Conservation (phyloP, 2,888 invertebrate genomes). For the Megalurothrips usitatus region DNA sequence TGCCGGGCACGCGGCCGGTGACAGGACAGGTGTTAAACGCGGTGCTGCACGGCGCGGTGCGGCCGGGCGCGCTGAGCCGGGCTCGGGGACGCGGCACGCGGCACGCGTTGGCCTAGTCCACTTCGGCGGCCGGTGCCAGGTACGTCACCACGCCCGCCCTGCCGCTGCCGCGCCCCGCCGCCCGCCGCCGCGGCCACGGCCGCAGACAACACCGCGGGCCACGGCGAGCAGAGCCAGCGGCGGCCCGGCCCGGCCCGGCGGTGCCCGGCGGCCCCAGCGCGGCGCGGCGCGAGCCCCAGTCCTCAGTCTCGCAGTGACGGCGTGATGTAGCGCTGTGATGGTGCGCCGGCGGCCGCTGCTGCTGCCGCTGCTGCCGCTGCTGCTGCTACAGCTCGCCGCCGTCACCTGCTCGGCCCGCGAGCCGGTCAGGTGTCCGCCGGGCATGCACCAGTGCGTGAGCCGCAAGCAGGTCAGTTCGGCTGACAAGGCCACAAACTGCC, state of each 20-base stretch:
- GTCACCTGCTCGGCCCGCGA: background rate
- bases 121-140: too few species aligned
- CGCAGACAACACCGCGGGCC: too few species aligned
- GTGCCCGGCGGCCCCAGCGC: too few species aligned
- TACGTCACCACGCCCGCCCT: background rate
- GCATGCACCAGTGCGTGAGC: conserved; percentile 15
- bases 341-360: background rate
- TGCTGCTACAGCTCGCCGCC: background rate
- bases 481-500: background rate
- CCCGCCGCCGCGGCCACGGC: background rate
- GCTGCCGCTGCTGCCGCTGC: background rate
- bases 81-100: background rate
- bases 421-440: background rate
- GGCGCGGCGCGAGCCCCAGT: background rate
- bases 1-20: background rate
- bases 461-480: background rate
- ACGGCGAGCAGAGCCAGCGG: too few species aligned
- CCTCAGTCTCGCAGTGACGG: background rate
- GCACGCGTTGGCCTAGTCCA: background rate
- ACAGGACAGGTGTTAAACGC: background rate
- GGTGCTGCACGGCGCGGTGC: background rate
- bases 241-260: too few species aligned
- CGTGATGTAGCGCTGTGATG: background rate
- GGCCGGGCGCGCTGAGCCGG: background rate
- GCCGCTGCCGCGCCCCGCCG: background rate